Conservation (phyloP, 1,140 invertebrate species). For the Heliconius hewitsoni region DNA sequence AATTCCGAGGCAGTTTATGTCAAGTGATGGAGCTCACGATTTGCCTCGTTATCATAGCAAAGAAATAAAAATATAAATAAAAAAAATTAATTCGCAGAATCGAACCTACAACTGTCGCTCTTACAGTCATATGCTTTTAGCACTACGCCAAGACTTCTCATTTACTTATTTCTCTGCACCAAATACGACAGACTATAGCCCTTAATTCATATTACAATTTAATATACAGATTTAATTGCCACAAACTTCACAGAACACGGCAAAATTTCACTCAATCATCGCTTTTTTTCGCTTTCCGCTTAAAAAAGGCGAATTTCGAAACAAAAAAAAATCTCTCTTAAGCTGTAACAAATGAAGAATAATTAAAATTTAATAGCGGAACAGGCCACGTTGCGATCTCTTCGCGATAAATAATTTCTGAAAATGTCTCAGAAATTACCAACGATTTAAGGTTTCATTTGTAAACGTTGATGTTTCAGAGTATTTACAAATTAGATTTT, state of each 20-base stretch:
- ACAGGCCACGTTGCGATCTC: conserved; percentile 13
- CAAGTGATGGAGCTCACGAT: too few relatives aligned
- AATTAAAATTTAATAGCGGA: conserved; percentile 30
- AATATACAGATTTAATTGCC: neutral
- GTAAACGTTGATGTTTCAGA: conserved; percentile 17
- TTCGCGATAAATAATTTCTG: conserved; percentile 24
- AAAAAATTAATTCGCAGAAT: too few relatives aligned
- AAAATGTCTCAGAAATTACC: conserved; percentile 28
- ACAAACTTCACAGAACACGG: neutral
- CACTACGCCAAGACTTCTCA: too few relatives aligned
- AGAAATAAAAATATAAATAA: neutral
- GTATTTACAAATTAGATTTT: conserved; percentile 17
- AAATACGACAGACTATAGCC: neutral
- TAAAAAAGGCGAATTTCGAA: neutral
- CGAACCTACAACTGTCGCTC: too few relatives aligned
- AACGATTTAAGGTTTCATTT: conserved; percentile 29
- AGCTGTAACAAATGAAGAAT: conserved; percentile 26
- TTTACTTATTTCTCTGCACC: neutral
- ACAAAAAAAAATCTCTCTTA: conserved; percentile 9
- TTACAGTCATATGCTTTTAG: too few relatives aligned
- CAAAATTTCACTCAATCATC: neutral
- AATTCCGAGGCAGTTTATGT: too few relatives aligned
- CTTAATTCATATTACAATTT: neutral
- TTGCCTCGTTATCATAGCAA: too few relatives aligned
- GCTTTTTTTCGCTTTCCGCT: neutral